Percentiles rank a stretch among this genome's conserved stretches.
These are phyloP conservation scores for Ceratothoa steindachneri DNA, from an alignment of 2,888 invertebrate genomes.

Conservation along the genomic window DNA sequence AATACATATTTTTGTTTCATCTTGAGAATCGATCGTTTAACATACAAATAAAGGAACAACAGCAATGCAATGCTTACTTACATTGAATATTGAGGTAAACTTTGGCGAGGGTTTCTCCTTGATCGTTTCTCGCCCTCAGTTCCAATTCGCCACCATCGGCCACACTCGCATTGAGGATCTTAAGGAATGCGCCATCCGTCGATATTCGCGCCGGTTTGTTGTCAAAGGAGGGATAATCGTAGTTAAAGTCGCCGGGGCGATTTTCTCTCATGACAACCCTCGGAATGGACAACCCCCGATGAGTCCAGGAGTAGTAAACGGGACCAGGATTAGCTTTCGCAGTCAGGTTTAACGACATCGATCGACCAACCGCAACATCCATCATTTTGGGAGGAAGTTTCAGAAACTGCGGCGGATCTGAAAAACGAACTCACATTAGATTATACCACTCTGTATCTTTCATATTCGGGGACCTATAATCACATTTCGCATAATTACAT, in stretches of 20 bases:
- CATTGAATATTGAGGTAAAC: conserved; percentile 42
- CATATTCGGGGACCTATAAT: not conserved
- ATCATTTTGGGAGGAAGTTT: conserved; percentile 25
- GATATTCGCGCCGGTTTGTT: conserved; percentile 18
- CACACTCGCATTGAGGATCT: conserved; percentile 23
- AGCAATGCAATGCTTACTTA: no score
- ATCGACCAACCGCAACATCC: conserved; percentile 38
- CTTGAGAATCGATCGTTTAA: no score
- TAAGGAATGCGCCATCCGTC: conserved; percentile 34
- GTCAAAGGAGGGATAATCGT: conserved; percentile 1
- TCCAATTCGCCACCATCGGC: conserved; percentile 41
- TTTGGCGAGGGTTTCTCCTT: conserved; percentile 36
- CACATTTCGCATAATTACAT: not conserved
- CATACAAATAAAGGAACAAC: no score
- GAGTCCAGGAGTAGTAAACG: conserved; percentile 37
- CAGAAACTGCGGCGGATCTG: conserved; percentile 41
- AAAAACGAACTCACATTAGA: not conserved
- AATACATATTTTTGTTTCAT: no score
- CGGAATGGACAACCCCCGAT: conserved; percentile 33
- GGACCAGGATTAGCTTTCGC: conserved; percentile 40
- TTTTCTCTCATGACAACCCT: conserved; percentile 34
- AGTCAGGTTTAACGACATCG: conserved; percentile 38
- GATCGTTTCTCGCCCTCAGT: conserved; percentile 29
- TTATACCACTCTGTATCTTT: not conserved
- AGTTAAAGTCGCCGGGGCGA: conserved; percentile 20